These are phyloP conservation scores for Philopedon plagiatum DNA, from an alignment of 2,888 invertebrate genomes.

Conservation along the genomic window DNA sequence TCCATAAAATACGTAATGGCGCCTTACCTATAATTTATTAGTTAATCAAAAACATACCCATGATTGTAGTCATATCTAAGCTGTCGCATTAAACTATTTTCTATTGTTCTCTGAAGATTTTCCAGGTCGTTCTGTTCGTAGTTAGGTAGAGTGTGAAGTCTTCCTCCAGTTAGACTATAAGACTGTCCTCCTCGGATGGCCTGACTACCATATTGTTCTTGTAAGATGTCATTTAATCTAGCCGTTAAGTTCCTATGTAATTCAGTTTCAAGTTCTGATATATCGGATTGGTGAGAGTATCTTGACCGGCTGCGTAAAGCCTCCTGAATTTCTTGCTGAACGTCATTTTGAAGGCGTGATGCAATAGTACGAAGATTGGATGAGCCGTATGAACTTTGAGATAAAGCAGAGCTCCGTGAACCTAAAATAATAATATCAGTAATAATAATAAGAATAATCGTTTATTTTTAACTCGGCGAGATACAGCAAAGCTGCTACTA, in stretches of 20 bases:
- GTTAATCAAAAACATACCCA: constrained; percentile 25
- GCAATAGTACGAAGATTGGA: constrained; percentile 56
- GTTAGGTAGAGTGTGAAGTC: constrained; percentile 58
- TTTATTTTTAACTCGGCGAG: no score
- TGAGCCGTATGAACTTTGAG: constrained; percentile 47
- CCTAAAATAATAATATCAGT: no score
- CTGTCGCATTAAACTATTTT: constrained; percentile 59
- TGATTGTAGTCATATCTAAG: constrained; percentile 54
- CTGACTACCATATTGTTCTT: constrained; percentile 59
- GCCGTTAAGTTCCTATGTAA: constrained; percentile 63
- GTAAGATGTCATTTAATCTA: constrained; percentile 62
- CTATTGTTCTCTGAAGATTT: constrained; percentile 61
- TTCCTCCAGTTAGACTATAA: constrained; percentile 58
- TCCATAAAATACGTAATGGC: no score
- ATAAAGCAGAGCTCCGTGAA: constrained; percentile 25
- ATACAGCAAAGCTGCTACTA: no score
- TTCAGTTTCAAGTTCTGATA: constrained; percentile 61
- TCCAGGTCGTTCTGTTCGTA: constrained; percentile 63
- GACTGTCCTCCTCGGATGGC: constrained; percentile 59
- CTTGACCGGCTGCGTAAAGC: constrained; percentile 54
- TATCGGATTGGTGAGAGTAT: constrained; percentile 55
- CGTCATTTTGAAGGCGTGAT: constrained; percentile 60
- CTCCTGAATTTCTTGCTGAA: constrained; percentile 61
- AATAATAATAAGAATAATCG: no score
- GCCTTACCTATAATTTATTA: no score